Evolutionary conservation across 2,797 vertebrate genomes (phyloP), one percentile per base, ranked within the genome.

Genomic region (Cheirogaleus major): DNA sequence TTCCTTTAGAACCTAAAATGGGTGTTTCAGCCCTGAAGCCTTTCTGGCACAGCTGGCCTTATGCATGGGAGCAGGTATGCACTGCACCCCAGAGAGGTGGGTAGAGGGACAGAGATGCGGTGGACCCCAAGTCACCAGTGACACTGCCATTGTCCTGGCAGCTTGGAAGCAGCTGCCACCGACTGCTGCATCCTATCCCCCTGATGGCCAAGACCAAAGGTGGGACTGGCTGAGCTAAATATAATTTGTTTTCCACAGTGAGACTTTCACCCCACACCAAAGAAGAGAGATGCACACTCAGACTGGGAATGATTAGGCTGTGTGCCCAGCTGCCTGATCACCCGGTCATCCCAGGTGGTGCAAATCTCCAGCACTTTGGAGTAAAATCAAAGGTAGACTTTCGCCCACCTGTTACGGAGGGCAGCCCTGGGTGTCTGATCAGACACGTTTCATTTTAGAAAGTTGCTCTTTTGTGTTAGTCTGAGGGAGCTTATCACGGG

Each of bases 401-500:
- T 0, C 10, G 8, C 4, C 41, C 43, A 15, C 25, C 63, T 10
- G 1, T 35, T 30, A 3, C 43, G 1, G 55, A 48, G 2, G 78
- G 48, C 7, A 63, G 1, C 0, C 6, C 76, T 1, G 43, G 43
- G 70, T 35, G 67, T 90, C 55, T 23, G 48, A 52, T 70, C 23
- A 17, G 59, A 59, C 0, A 1, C 2, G 1, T 80, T 55, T 89
- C 65, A 41, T 75, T 81, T 65, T 61, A 43, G 52, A 50, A 88
- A 63, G 7, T 22, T 55, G 79, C 35, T 86, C 57, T 65, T 69
- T 92, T 69, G 48, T 20, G 50, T 93, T 43, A 20, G 23, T 57
- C 17, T 5, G 41, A 72, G n/a, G 95, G 81, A 25, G 17, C 11
- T 63, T 38, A 41, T n/a, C 27, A 27, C 6, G 11, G 5, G 41